Base-by-base conservation (phyloP, 1,140 invertebrate genomes). In the Macrotrachela quadricornifera region DNA sequence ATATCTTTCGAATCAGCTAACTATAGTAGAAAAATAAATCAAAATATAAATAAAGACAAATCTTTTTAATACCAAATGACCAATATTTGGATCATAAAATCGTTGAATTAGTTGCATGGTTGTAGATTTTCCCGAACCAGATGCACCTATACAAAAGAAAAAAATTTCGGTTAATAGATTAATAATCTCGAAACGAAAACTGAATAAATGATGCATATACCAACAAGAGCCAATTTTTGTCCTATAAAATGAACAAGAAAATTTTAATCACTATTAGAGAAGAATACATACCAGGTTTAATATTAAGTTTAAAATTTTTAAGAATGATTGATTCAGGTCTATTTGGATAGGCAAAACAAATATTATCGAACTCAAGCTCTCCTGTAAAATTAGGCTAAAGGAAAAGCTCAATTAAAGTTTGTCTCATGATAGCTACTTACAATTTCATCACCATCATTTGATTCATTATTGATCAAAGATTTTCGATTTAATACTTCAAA, bases 21-120 rank as follows among this genome's bases (percentile, higher is more conserved):
- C 36, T 73, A 70, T 0, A 92, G 71, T n/a, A 30, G 21, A 30
- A 2, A 30, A 30, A 30, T 30, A 4, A 30, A 30, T 30, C 3
- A 30, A 2, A 30, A 8, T 4, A 8, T 4, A 30, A 30, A 30
- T 2, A 30, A 30, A 30, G 8, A 30, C 79, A 42, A 75, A 61
- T 3, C 79, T 82, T 67, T 86, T 83, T 56, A 92, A 74, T 17
- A 74, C 78, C 45, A 92, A 80, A 21, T 68, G 66, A 13, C 86
- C 85, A 10, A 66, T 58, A 45, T 78, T 73, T 0, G 83, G 77
- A 62, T 91, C 85, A 66, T 92, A 91, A 70, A 88, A 87, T 58
- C 83, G 77, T 71, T 91, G 84, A 46, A 92, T 64, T 39, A 92
- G 70, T 4, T 77, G 75, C 15, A 81, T 85, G 17, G 90, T 77